Percentiles rank a stretch among this genome's conserved stretches.
These are phyloP conservation scores for Chionis minor DNA, from an alignment of 2,113 vertebrate genomes.

Conservation along the genomic window DNA sequence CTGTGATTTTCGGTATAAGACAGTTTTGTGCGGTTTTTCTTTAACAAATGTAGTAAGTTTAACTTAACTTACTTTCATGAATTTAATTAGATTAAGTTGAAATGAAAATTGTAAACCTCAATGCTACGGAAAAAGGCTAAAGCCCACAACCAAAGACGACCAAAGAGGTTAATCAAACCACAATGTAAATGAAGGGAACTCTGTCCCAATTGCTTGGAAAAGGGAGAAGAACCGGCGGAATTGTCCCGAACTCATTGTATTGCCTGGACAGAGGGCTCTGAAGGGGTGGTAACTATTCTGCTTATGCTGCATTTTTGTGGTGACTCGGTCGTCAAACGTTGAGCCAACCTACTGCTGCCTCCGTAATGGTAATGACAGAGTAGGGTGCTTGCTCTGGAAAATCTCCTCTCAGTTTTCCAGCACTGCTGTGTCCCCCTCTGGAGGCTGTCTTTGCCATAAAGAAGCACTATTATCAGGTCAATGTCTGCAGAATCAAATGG, in stretches of 20 bases:
- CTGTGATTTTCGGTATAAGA: background rate
- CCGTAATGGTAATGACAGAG: rapidly evolving
- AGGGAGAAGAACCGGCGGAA: background rate
- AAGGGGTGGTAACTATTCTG: background rate
- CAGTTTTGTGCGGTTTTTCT: background rate
- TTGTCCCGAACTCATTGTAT: background rate
- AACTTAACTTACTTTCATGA: background rate
- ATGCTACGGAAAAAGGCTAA: background rate
- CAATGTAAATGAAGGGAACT: background rate
- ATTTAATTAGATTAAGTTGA: background rate
- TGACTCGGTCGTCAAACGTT: rapidly evolving
- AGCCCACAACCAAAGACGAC: rapidly evolving
- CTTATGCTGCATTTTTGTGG: background rate
- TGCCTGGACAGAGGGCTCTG: background rate
- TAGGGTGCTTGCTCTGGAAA: rapidly evolving
- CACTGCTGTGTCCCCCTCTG: background rate
- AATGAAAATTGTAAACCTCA: background rate
- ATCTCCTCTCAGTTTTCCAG: background rate
- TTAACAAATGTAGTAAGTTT: background rate
- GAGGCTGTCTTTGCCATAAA: background rate
- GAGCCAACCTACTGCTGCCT: background rate
- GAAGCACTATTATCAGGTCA: too few species aligned
- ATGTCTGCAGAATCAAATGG: background rate
- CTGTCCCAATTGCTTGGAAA: background rate
- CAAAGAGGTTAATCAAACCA: background rate